Base-by-base conservation (phyloP, 2,888 invertebrate species). In the Meghimatium bilineatum region DNA sequence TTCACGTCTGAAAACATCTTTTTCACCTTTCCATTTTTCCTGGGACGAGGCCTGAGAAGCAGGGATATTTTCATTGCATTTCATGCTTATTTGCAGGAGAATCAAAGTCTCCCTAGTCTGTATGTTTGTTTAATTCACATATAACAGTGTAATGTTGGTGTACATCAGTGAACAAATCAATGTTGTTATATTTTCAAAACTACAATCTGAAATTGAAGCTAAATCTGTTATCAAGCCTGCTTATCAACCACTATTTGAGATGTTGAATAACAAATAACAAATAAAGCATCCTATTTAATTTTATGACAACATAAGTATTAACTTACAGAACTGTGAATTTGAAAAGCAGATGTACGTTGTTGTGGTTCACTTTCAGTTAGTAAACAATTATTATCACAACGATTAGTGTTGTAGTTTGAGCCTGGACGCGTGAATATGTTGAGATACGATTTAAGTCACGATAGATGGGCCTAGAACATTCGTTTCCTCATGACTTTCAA, bases 1-100 rank as follows among this genome's bases (percentile, higher is more conserved):
- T 82, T 82, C 69, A 34, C 29, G 72, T 83, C 83, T 60, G 83
- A 72, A 72, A 78, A 60, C 83, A 83, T 78, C 83, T 83, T 83
- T 83, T 83, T 83, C 83, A 83, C 78, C 78, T 83, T 83, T 52
- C 78, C 83, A 71, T 83, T 83, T 83, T 83, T 83, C 78, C 83
- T 78, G 72, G 83, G 84, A 34, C 80, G 75, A 34, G 80, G 84
- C 80, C 80, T 80, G 74, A 84, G 79, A 80, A 74, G 38, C 66
- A 79, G 72, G 74, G 74, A 75, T 63, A 81, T 74, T 52, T 72
- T 81, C 66, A 78, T 66, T 78, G 78, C 63, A 78, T 67, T 78
- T 52, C 23, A 74, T 74, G 74, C 74, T 52, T 74, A 52, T 74
- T 74, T 74, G n/a, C 32, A 52, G 74, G 74, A 34, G 20, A 52